Base-by-base conservation (phyloP, 2,888 invertebrate genomes). In the Netelia inedita region DNA sequence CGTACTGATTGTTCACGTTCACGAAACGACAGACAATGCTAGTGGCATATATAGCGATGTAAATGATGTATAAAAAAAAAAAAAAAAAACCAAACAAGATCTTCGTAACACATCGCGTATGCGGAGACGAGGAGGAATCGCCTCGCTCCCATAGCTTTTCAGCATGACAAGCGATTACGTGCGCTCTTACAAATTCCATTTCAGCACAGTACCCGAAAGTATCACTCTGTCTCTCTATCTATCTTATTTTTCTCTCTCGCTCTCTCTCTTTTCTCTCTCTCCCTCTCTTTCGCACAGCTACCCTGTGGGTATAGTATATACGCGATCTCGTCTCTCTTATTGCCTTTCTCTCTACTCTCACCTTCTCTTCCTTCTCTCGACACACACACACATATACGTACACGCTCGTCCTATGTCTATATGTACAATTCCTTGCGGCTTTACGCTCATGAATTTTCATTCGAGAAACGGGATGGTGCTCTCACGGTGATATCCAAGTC, bases 381-480 rank as follows among this genome's bases (percentile, higher is more conserved):
- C 19, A 8, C n/a, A 16, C 35, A 41, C 41, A 41, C 43, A 65
- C 23, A 35, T 65, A 65, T 19, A 10, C 50, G 57, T 16, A 65
- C 23, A 53, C 19, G 23, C 55, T 43, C 46, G 10, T 57, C 2
- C 10, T 75, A 53, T 72, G 35, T 46, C 14, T 66, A 41, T 66
- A 46, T 3, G 35, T 55, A 79, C 68, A 53, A 71, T 61, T 68
- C 43, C 28, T 53, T 63, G 53, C 46, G 73, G 63, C 46, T 74
- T 21, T 14, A 19, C 6, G 43, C 73, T 83, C 85, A 85, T 85
- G 80, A 81, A 85, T 85, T 85, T 85, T 81, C 78, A 83, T 78
- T 83, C 80, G 74, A 43, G 71, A 81, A 81, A 65, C 73, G 76
- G 76, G 80, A 66, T 41, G 55, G 61, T 53, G 63, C 79, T 74